phyloP scores from a whole-genome alignment of 2,797 vertebrate species.

The Hypotaenidia philippensis region DNA sequence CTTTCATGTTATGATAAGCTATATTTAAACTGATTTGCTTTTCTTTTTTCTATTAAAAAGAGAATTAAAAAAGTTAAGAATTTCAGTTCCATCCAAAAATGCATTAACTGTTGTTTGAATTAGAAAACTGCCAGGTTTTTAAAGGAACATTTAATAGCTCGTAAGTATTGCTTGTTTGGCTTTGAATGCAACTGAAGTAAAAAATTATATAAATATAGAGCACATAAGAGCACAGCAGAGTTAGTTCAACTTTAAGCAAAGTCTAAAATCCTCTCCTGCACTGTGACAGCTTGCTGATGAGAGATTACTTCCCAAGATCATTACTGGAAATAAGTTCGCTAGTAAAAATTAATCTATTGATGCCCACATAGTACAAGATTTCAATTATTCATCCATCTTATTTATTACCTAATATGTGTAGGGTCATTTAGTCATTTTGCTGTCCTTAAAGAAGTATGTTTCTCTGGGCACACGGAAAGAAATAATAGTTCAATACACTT shows the following conservation, averaged over 20 bases:
- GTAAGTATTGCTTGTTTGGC: background rate
- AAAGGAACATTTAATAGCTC: background rate
- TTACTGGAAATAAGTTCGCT: slow-evolving; percentile 74
- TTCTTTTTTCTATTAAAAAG: background rate
- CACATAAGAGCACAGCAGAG: background rate
- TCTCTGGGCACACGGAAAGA: slow-evolving; percentile 64
- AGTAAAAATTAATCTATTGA: slow-evolving; percentile 70
- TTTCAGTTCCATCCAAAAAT: background rate
- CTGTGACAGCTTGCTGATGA: slow-evolving; percentile 56
- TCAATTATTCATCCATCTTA: slow-evolving; percentile 77
- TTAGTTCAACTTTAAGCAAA: background rate
- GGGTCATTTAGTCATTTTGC: slow-evolving; percentile 57
- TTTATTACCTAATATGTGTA: slow-evolving; percentile 67
- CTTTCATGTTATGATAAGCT: background rate
- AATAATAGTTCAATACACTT: slow-evolving; percentile 61
- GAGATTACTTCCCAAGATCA: slow-evolving; percentile 68
- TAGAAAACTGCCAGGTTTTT: background rate
- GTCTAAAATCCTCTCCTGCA: background rate
- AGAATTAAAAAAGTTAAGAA: background rate
- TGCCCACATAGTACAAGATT: slow-evolving; percentile 65
- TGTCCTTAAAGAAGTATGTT: slow-evolving; percentile 48
- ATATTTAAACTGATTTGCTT: background rate
- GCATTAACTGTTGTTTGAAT: background rate
- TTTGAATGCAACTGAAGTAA: background rate
- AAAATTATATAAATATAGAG: background rate